Conservation (phyloP, 2,797 vertebrate genomes). For the Nyctibius grandis region DNA sequence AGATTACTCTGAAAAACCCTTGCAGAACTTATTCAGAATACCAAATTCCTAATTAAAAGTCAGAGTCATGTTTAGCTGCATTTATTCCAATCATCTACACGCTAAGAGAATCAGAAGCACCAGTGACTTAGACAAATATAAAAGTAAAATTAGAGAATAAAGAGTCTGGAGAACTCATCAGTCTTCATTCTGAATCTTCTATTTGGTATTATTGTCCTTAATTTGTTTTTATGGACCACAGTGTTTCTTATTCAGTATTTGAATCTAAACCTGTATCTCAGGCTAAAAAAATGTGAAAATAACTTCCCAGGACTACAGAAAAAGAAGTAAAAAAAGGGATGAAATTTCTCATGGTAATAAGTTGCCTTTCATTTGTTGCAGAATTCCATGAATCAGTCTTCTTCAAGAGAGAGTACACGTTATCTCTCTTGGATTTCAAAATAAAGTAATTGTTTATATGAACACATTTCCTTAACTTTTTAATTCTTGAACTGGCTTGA, state of each 20-base stretch:
- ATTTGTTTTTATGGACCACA: not conserved
- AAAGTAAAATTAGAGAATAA: not conserved
- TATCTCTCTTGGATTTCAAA: not conserved
- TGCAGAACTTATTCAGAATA: not conserved
- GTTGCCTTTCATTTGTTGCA: not conserved
- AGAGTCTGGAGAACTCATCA: not conserved
- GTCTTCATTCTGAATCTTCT: not conserved
- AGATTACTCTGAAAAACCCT: not conserved
- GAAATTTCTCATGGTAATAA: not conserved
- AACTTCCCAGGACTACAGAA: not conserved
- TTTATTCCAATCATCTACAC: not conserved
- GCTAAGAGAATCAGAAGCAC: not conserved
- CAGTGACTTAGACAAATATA: not conserved
- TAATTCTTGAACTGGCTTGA: not conserved
- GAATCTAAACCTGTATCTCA: not conserved
- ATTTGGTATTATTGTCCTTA: not conserved
- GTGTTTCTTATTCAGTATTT: not conserved
- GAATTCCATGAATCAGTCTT: not conserved
- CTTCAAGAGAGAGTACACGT: not conserved
- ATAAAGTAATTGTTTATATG: not conserved
- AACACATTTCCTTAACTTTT: not conserved
- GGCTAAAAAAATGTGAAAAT: not conserved
- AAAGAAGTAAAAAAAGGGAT: not conserved
- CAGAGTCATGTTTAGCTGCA: not conserved
- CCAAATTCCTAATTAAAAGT: not conserved